Evolutionary conservation across 2,113 vertebrate genomes (phyloP).

Genomic region (Zosterops hypoxanthus): DNA sequence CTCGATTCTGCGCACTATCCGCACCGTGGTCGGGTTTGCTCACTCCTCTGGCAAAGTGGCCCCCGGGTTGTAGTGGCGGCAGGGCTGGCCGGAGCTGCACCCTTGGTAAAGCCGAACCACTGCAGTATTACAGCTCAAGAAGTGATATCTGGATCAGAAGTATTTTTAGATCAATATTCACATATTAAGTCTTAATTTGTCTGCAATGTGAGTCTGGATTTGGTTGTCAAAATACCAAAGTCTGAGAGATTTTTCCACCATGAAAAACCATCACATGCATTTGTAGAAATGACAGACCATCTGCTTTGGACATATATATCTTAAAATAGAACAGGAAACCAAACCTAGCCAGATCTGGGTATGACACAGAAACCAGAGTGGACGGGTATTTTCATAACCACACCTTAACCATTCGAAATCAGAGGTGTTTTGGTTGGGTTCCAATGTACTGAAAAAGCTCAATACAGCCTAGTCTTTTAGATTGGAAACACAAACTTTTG

Average conservation of each 20-base stretch:
- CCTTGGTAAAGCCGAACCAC: no score
- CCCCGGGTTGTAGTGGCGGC: no score
- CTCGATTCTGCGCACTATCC: no score
- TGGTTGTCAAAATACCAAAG: background rate
- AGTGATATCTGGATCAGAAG: background rate
- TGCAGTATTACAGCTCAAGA: background rate
- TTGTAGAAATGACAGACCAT: background rate
- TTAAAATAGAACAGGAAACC: constrained; percentile 9
- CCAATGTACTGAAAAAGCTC: background rate
- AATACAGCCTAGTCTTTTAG: background rate
- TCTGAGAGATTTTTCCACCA: background rate
- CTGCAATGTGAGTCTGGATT: background rate
- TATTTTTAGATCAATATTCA: background rate
- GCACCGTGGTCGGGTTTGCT: no score
- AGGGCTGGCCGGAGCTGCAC: no score
- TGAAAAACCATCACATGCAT: background rate
- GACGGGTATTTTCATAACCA: background rate
- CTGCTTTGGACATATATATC: background rate
- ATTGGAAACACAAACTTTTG: background rate
- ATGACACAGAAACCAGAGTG: background rate
- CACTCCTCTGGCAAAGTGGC: no score
- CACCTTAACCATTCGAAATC: background rate
- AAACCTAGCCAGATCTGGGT: background rate
- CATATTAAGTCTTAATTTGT: background rate
- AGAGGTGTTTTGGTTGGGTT: background rate